Percentiles rank a stretch among this genome's conserved stretches.
phyloP scores from a whole-genome alignment of 2,888 invertebrate genomes.

The Drosophila engyochracea region DNA sequence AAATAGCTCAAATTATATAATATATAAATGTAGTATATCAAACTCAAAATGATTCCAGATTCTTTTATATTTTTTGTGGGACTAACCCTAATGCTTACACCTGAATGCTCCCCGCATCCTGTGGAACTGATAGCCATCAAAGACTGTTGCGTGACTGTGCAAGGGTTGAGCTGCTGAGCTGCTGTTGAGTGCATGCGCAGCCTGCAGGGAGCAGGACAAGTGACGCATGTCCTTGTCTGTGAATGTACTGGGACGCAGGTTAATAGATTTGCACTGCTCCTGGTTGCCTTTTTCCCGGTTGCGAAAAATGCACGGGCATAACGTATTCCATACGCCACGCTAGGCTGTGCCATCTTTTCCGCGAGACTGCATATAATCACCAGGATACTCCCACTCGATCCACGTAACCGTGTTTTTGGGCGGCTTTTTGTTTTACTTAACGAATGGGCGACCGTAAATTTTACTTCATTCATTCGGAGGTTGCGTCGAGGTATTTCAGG shows the following conservation, averaged over 20 bases:
- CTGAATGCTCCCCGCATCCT: constrained; percentile 22
- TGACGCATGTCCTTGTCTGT: constrained; percentile 56
- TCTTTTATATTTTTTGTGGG: background rate
- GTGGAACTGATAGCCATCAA: constrained; percentile 38
- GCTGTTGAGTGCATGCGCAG: constrained; percentile 52
- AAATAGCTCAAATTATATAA: background rate
- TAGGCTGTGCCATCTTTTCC: constrained; percentile 47
- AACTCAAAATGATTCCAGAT: background rate
- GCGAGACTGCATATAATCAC: constrained; percentile 69
- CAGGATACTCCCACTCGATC: constrained; percentile 16
- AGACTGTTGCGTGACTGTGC: constrained; percentile 23
- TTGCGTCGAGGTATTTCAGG: constrained; percentile 32
- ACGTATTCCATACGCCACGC: constrained; percentile 43
- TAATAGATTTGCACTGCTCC: constrained; percentile 69
- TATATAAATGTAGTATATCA: background rate
- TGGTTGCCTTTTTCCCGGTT: background rate
- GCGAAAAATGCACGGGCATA: constrained; percentile 17
- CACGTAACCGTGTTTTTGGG: constrained; percentile 6
- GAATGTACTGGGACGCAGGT: constrained; percentile 27
- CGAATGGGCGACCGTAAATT: constrained; percentile 72
- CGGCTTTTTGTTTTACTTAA: constrained; percentile 63
- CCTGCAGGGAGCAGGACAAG: constrained; percentile 29
- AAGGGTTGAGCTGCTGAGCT: constrained; percentile 26
- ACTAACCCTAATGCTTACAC: constrained; percentile 40
- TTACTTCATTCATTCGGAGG: constrained; percentile 68